Evolutionary conservation across 2,797 vertebrate species (phyloP).

Genomic region (Sebastes steindachneri): DNA sequence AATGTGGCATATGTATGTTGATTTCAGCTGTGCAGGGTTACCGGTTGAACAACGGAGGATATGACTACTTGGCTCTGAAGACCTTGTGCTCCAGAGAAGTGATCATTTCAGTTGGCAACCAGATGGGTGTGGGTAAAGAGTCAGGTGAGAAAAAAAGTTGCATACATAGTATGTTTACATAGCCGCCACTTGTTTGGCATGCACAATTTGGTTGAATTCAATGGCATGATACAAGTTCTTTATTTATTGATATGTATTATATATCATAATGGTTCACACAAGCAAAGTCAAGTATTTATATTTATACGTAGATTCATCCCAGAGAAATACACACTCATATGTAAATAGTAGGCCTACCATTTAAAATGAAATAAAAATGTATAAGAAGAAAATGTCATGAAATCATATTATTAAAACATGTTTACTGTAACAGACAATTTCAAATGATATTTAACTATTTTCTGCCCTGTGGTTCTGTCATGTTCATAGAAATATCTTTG

Average conservation of each 20-base stretch:
- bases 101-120: slow-evolving; percentile 92
- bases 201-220: background rate
- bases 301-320: background rate
- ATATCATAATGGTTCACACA: background rate
- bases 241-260: background rate
- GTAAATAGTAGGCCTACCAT: background rate
- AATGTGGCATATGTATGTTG: background rate
- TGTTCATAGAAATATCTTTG: background rate
- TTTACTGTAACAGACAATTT: background rate
- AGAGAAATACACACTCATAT: background rate
- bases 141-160: slow-evolving; percentile 85
- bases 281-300: background rate
- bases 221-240: background rate
- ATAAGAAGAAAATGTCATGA: background rate
- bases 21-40: slow-evolving; percentile 93
- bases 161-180: too few relatives aligned
- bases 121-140: slow-evolving; percentile 99
- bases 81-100: slow-evolving; percentile 91
- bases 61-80: slow-evolving; percentile 97
- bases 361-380: background rate
- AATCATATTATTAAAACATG: background rate
- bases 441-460: background rate
- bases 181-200: background rate
- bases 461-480: background rate
- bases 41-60: slow-evolving; percentile 92